A percentile compares a stretch with the other conserved stretches of the same genome.
phyloP scores from a whole-genome alignment of 2,797 vertebrate genomes.

The Setipinna tenuifilis region DNA sequence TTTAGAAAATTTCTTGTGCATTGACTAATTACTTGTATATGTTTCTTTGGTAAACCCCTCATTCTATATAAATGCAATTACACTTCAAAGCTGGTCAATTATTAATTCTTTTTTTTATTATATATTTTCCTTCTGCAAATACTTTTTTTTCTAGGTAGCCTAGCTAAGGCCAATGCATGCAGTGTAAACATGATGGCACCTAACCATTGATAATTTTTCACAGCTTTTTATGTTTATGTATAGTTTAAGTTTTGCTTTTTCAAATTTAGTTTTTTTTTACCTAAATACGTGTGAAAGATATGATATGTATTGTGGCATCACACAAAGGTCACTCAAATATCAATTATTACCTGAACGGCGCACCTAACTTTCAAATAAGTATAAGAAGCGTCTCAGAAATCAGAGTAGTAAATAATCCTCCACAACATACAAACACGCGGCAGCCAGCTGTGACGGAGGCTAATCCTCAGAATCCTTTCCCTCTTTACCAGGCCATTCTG shows the following conservation, averaged over 20 bases:
- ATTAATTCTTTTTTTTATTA: not conserved
- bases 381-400: not conserved
- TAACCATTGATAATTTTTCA: not conserved
- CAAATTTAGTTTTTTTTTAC: not conserved
- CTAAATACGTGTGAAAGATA: not conserved
- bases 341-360: not conserved
- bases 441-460: constrained; percentile 78
- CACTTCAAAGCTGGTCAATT: not conserved
- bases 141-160: not conserved
- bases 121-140: not conserved
- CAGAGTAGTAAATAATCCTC: constrained; percentile 55
- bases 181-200: not conserved
- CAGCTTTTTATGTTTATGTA: not conserved
- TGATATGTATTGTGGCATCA: not conserved
- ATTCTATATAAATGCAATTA: not conserved
- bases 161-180: not conserved
- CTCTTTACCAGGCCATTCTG: constrained; percentile 78
- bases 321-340: not conserved
- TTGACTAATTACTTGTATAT: not conserved
- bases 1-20: not conserved
- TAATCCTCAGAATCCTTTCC: constrained; percentile 78
- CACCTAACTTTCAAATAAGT: not conserved
- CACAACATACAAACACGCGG: constrained; percentile 78
- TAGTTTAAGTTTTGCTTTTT: too few species aligned
- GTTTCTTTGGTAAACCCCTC: not conserved